A percentile compares a stretch with the other conserved stretches of the same genome.
Evolutionary conservation across 64 coral and sea anemone genomes (phyloP).

Genomic region (Montipora cactus): DNA sequence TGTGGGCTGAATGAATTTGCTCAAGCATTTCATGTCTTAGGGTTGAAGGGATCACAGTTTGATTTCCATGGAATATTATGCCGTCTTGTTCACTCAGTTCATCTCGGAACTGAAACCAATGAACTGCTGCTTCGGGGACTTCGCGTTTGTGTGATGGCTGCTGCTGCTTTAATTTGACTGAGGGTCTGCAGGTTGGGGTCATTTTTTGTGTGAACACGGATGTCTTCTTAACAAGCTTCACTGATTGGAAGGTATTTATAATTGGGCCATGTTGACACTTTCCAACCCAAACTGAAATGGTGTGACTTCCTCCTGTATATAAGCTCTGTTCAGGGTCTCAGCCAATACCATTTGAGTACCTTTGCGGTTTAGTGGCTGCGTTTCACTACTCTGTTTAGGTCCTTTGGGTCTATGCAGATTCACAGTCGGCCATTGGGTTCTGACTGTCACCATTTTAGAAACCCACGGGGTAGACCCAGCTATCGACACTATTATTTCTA

Average conservation of each 20-base stretch:
- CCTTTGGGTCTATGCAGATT: constrained; percentile 35
- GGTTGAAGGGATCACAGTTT: constrained; percentile 11
- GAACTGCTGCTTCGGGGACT: neutral
- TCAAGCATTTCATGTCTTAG: constrained; percentile 51
- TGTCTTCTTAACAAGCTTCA: no score
- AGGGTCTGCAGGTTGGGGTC: constrained; percentile 44
- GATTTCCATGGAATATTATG: constrained; percentile 32
- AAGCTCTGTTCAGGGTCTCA: neutral
- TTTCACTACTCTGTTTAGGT: constrained; percentile 37
- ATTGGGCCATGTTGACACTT: no score
- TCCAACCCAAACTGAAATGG: no score
- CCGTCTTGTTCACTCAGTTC: constrained; percentile 42
- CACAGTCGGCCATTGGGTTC: neutral
- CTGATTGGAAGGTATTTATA: no score
- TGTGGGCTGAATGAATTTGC: constrained; percentile 38
- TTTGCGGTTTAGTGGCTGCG: constrained; percentile 17
- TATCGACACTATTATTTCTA: neutral
- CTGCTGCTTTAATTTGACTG: constrained; percentile 1
- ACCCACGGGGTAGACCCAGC: constrained; percentile 28
- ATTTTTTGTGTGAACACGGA: neutral
- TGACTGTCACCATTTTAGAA: constrained; percentile 3
- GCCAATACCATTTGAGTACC: neutral
- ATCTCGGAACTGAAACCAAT: constrained; percentile 34
- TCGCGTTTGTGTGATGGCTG: constrained; percentile 12
- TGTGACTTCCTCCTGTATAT: neutral